phyloP scores from a whole-genome alignment of 2,113 vertebrate species.

The Tretioscincus oriximinensis region DNA sequence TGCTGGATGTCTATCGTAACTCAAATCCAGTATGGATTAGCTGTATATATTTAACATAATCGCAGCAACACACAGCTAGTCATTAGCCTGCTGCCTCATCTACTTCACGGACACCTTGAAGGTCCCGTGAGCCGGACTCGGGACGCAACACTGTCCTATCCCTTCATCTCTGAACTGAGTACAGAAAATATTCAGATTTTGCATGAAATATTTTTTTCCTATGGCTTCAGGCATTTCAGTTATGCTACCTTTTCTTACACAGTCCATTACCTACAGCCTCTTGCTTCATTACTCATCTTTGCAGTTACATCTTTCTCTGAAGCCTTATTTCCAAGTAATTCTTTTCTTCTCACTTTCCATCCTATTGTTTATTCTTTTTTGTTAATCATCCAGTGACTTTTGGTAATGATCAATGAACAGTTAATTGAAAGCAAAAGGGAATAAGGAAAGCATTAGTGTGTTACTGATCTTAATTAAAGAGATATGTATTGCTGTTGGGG shows the following conservation, averaged over 20 bases:
- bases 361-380: conserved; percentile 48
- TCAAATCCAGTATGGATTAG: too few relatives aligned
- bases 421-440: conserved; percentile 69
- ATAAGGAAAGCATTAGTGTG: conserved; percentile 66
- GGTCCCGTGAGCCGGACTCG: too few relatives aligned
- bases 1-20: too few relatives aligned
- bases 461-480: conserved; percentile 72
- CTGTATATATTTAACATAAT: too few relatives aligned
- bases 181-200: background rate
- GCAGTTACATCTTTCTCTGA: background rate
- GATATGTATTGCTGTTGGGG: conserved; percentile 59
- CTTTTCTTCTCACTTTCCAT: background rate
- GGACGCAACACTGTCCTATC: too few relatives aligned
- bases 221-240: conserved; percentile 48
- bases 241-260: conserved; percentile 18
- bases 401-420: conserved; percentile 66
- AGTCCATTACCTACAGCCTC: conserved; percentile 24
- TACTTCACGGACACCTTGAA: too few relatives aligned
- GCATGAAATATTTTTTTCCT: conserved; percentile 35
- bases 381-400: conserved; percentile 60
- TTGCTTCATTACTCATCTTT: conserved; percentile 2
- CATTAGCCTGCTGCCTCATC: too few relatives aligned
- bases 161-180: background rate
- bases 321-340: conserved; percentile 34
- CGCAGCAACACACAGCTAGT: too few relatives aligned